Evolutionary conservation across 2,797 vertebrate species (phyloP).

Genomic region (Streptopelia turtur): DNA sequence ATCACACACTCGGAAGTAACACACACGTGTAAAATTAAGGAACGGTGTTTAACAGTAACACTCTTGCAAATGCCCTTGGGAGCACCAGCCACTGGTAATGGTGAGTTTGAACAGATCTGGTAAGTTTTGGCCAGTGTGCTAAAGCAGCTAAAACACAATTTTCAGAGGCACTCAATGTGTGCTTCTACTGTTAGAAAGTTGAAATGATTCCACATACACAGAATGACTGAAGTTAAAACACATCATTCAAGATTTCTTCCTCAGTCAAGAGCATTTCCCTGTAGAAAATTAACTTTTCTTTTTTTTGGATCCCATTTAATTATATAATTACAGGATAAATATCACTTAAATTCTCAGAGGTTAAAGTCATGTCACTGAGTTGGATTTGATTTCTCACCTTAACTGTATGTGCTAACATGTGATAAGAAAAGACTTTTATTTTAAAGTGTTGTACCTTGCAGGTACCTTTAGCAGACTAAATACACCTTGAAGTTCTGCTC

Average conservation of each 20-base stretch:
- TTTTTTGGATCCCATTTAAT: slow-evolving; percentile 21
- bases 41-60: neutral
- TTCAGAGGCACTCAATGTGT: neutral
- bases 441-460: slow-evolving; percentile 11
- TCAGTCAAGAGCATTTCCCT: neutral
- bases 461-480: slow-evolving; percentile 41
- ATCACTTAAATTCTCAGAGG: slow-evolving; percentile 51
- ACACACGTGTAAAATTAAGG: neutral
- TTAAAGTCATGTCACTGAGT: slow-evolving; percentile 31
- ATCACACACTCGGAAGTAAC: neutral
- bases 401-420: slow-evolving; percentile 21
- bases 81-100: neutral
- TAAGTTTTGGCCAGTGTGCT: neutral
- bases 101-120: neutral
- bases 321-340: slow-evolving; percentile 41
- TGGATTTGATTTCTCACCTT: slow-evolving; percentile 64
- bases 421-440: slow-evolving; percentile 20
- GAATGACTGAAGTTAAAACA: neutral
- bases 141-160: neutral
- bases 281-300: neutral
- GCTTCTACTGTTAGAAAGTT: neutral
- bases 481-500: neutral
- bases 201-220: neutral
- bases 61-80: neutral
- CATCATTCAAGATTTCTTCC: neutral